phyloP scores from a whole-genome alignment of 2,113 vertebrate species.

The Dermatemys mawii region DNA sequence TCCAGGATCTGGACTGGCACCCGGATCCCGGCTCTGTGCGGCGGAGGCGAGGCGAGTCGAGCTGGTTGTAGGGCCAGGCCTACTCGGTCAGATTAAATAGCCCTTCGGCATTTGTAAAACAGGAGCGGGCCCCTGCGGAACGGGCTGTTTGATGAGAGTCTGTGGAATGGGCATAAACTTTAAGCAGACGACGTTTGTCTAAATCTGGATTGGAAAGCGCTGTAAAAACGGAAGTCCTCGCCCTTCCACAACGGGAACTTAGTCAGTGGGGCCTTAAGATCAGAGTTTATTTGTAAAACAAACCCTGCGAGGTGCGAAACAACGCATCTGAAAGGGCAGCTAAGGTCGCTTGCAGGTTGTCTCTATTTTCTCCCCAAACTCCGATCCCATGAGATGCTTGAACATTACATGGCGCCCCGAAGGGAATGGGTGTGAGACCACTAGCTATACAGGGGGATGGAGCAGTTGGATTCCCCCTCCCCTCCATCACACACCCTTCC shows the following conservation, averaged over 20 bases:
- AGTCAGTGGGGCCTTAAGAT: not conserved
- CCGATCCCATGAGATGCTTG: not conserved
- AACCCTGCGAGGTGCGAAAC: not conserved
- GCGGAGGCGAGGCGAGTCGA: not conserved
- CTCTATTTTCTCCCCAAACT: not conserved
- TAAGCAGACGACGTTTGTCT: not conserved
- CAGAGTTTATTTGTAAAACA: not conserved
- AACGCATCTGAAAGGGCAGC: not conserved
- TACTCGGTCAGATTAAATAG: not conserved
- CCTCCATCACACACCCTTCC: too few species aligned
- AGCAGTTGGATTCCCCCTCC: not conserved
- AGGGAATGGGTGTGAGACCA: not conserved
- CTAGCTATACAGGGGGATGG: not conserved
- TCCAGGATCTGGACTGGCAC: not conserved
- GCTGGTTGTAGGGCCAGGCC: not conserved
- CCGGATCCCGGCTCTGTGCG: not conserved
- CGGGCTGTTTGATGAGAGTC: not conserved
- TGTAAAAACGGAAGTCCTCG: not conserved
- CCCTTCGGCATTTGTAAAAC: too few species aligned
- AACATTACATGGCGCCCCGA: not conserved
- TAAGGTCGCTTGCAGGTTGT: not conserved
- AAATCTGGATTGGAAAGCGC: not conserved
- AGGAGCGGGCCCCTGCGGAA: too few species aligned
- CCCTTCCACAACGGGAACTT: too few species aligned
- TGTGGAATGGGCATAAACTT: not conserved